Evolutionary conservation across 2,888 invertebrate genomes (phyloP).

Genomic region (Ectropis crepuscularia): DNA sequence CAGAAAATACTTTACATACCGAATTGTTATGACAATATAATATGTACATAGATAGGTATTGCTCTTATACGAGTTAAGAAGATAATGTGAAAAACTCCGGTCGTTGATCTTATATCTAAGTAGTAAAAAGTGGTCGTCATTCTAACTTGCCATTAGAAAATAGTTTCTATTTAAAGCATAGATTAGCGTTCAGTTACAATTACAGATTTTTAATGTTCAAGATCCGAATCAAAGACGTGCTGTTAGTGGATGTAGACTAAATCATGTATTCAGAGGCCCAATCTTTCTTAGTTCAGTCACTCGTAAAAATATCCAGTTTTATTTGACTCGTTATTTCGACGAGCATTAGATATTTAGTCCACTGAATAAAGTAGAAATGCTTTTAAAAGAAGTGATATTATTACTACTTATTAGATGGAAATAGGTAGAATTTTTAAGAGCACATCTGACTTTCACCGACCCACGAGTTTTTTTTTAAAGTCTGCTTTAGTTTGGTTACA

Average conservation of each 20-base stretch:
- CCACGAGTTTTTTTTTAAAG: no score
- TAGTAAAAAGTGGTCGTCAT: neutral
- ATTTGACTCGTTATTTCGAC: constrained; percentile 7
- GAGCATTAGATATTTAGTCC: neutral
- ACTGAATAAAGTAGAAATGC: neutral
- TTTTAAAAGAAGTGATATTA: neutral
- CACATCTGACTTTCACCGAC: no score
- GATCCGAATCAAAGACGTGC: neutral
- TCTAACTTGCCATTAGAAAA: neutral
- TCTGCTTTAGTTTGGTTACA: no score
- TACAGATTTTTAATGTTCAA: neutral
- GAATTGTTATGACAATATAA: no score
- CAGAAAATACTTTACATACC: no score
- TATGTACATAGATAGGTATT: neutral
- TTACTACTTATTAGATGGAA: no score
- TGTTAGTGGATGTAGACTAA: neutral
- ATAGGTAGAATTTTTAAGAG: no score
- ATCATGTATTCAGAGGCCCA: constrained; percentile 1
- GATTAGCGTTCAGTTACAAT: neutral
- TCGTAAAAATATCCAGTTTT: constrained; percentile 9
- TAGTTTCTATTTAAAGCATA: neutral
- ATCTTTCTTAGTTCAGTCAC: constrained; percentile 9
- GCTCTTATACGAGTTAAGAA: neutral
- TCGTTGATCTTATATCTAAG: constrained; percentile 2
- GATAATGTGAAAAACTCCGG: constrained; percentile 6